Base-by-base conservation (phyloP, 2,113 vertebrate genomes). In the Gadus chalcogrammus region DNA sequence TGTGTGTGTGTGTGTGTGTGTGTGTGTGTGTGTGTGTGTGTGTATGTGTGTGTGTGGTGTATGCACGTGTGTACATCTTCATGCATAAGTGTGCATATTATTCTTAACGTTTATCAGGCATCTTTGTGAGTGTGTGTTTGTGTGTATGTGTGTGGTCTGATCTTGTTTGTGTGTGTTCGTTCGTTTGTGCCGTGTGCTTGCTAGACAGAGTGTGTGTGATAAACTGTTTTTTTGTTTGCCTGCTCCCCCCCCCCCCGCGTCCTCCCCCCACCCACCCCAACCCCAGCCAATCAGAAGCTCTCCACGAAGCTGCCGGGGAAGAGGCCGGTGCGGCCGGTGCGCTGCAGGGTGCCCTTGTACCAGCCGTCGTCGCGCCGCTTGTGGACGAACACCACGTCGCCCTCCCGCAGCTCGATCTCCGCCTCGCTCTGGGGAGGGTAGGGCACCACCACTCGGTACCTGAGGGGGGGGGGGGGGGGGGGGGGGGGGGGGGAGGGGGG, bases 231-330 rank as follows among this genome's bases (percentile, higher is more conserved):
- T 31, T 31, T 31, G 28, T 31, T 31, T 31, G 28, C 67, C 61
- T 70, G 70, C 69, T 65, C 52, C 53, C 64, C 28, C 28, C 28
- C 28, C 28, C 28, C 28, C 28, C 28, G 20, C 20, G 20, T 20
- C 20, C 20, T 20, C 20, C 20, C 20, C 20, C 20, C 20, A 1
- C 20, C 20, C 20, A 20, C 20, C 20, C 20, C 20, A 20, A 20
- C 28, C 28, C 28, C 28, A 31, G 3, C 28, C 3, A 5, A 31
- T 75, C 66, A 60, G 91, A 99, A 99, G 85, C 92, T 97, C 89
- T 99, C 97, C 0, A 99, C 96, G 18, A 99, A 99, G 92, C 97
- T 99, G 71, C 97, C 96, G 0, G 97, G 97, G 79, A 99, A 99
- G 77, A 99, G 94, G 42, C 97, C 97, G 0, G 97, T 98, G 87